A percentile compares a stretch with the other conserved stretches of the same genome.
These are phyloP conservation scores for Ladona fulva DNA, from an alignment of 1,140 invertebrate species.

Conservation along the genomic window DNA sequence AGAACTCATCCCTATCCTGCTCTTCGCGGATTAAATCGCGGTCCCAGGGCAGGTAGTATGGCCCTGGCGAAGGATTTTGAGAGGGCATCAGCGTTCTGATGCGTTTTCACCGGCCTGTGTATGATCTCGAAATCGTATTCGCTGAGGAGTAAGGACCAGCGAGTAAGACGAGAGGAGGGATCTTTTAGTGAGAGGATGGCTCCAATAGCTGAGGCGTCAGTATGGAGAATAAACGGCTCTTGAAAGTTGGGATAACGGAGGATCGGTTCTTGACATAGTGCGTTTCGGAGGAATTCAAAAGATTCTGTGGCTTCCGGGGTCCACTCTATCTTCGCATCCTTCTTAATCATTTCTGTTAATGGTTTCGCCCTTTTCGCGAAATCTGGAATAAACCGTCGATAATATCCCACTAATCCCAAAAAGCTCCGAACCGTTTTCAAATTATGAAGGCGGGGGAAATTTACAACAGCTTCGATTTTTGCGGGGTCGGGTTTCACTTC, in stretches of 20 bases:
- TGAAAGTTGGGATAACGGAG: constrained; percentile 27
- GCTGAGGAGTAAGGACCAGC: constrained; percentile 37
- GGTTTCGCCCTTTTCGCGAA: constrained; percentile 32
- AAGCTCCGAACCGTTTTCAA: constrained; percentile 35
- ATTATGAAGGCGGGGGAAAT: constrained; percentile 34
- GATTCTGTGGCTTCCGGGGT: too few relatives aligned
- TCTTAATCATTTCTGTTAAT: constrained; percentile 31
- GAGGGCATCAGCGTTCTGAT: too few relatives aligned
- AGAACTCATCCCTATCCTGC: too few relatives aligned
- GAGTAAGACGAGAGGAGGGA: background rate
- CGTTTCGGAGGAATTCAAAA: constrained; percentile 26
- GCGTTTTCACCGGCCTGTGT: constrained; percentile 38
- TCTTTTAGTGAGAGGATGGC: constrained; percentile 30
- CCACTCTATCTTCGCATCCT: constrained; percentile 30
- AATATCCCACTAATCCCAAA: constrained; percentile 37
- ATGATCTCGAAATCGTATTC: constrained; percentile 42
- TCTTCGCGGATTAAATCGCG: too few relatives aligned
- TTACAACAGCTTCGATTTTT: constrained; percentile 33
- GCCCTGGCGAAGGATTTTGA: too few relatives aligned
- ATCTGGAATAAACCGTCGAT: constrained; percentile 34
- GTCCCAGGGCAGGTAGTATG: too few relatives aligned
- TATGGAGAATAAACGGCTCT: constrained; percentile 43
- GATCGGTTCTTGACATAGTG: constrained; percentile 26
- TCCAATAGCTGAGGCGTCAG: constrained; percentile 43
- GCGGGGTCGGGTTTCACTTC: constrained; percentile 36